These are phyloP conservation scores for Tortricodes alternella DNA, from an alignment of 2,888 invertebrate species.

Conservation along the genomic window DNA sequence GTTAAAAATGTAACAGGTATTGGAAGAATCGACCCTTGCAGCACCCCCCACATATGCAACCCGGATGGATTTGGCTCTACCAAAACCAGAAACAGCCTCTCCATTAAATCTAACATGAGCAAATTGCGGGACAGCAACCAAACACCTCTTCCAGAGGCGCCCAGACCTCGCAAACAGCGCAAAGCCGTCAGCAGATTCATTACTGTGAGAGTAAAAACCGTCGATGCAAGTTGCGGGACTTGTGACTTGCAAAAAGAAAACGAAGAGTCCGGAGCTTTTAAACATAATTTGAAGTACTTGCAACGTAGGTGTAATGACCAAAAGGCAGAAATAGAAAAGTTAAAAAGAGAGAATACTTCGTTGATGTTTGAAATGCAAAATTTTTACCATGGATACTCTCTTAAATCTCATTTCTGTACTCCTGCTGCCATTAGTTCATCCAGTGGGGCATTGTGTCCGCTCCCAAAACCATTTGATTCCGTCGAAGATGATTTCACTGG, in stretches of 20 bases:
- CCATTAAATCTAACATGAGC: background rate
- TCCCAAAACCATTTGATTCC: constrained; percentile 55
- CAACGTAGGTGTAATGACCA: constrained; percentile 50
- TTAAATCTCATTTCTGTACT: constrained; percentile 38
- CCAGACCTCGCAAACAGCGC: background rate
- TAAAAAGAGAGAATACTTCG: constrained; percentile 57
- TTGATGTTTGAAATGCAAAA: constrained; percentile 59
- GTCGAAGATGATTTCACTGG: constrained; percentile 39
- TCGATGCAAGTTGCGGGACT: constrained; percentile 49
- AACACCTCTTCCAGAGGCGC: background rate
- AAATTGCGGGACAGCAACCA: background rate
- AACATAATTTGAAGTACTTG: constrained; percentile 48
- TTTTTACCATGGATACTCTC: constrained; percentile 42
- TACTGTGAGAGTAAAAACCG: constrained; percentile 43
- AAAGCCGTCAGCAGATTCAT: constrained; percentile 44
- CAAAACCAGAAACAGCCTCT: background rate
- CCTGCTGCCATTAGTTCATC: constrained; percentile 30
- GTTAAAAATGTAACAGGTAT: constrained; percentile 45
- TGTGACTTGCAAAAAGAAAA: constrained; percentile 37
- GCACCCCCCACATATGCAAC: background rate
- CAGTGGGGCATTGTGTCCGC: constrained; percentile 32
- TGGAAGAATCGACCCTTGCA: constrained; percentile 3
- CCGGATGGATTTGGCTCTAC: background rate
- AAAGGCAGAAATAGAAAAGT: constrained; percentile 52
- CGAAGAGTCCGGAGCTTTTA: constrained; percentile 43